A percentile compares a stretch with the other conserved stretches of the same genome.
Conservation (phyloP, 2,113 vertebrate genomes). For the Fregetta grallaria region DNA sequence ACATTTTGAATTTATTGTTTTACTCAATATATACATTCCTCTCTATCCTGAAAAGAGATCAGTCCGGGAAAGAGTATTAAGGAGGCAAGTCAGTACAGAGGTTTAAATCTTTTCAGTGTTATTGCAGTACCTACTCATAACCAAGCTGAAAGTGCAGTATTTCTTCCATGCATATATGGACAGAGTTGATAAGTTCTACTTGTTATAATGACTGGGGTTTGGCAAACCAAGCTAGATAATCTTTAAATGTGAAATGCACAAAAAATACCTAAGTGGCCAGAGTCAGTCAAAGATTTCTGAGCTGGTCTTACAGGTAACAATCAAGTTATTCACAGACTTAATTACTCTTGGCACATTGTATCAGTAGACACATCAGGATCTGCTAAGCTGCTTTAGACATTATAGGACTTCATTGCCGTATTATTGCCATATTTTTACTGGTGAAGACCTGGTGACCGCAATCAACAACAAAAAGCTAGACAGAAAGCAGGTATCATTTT, state of each 20-base stretch:
- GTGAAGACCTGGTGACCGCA: not conserved
- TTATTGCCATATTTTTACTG: not conserved
- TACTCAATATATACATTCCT: not conserved
- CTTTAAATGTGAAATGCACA: not conserved
- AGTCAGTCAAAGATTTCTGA: not conserved
- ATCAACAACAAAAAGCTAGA: not conserved
- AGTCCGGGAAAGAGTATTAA: not conserved
- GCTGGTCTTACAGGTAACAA: not conserved
- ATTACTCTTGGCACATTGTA: not conserved
- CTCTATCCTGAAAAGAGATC: not conserved
- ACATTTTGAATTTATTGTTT: not conserved
- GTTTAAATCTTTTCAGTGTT: not conserved
- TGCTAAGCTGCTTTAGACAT: not conserved
- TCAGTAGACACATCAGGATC: not conserved
- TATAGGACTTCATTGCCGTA: not conserved
- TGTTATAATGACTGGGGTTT: not conserved
- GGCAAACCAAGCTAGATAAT: not conserved
- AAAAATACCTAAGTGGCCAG: not conserved
- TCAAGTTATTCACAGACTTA: not conserved
- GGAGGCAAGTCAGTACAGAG: not conserved
- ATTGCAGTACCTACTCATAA: not conserved
- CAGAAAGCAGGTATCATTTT: conserved; percentile 31
- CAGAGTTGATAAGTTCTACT: not conserved
- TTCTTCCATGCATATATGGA: not conserved
- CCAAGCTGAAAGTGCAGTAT: not conserved